These are phyloP conservation scores for Serilophus lunatus DNA, from an alignment of 2,113 vertebrate species.

Conservation along the genomic window DNA sequence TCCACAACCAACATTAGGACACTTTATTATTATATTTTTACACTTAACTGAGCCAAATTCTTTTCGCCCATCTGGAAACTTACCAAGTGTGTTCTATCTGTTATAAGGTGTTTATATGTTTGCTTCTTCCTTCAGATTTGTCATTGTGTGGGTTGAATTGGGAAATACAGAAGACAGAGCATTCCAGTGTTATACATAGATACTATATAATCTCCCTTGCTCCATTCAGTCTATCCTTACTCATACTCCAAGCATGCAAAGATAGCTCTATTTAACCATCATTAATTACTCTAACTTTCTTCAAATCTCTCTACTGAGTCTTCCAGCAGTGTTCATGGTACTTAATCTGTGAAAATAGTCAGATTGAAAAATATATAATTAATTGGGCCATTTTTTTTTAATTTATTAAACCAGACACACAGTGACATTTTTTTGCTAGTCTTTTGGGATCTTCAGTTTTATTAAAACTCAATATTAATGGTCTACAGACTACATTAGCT, in stretches of 20 bases:
- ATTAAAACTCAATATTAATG: neutral
- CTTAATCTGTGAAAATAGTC: neutral
- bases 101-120: neutral
- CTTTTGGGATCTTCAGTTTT: neutral
- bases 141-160: neutral
- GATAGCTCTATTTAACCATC: neutral
- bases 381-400: neutral
- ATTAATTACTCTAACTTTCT: neutral
- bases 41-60: neutral
- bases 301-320: neutral
- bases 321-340: neutral
- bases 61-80: neutral
- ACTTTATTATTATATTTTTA: neutral
- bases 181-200: neutral
- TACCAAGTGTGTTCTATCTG: neutral
- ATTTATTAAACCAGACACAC: neutral
- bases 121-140: neutral
- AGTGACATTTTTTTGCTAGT: neutral
- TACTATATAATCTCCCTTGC: neutral
- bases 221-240: neutral
- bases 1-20: neutral
- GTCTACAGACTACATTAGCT: neutral
- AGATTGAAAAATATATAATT: neutral
- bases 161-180: neutral
- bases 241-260: neutral